Evolutionary conservation across 1,140 invertebrate genomes (phyloP).

Genomic region (Campoletis sonorensis): DNA sequence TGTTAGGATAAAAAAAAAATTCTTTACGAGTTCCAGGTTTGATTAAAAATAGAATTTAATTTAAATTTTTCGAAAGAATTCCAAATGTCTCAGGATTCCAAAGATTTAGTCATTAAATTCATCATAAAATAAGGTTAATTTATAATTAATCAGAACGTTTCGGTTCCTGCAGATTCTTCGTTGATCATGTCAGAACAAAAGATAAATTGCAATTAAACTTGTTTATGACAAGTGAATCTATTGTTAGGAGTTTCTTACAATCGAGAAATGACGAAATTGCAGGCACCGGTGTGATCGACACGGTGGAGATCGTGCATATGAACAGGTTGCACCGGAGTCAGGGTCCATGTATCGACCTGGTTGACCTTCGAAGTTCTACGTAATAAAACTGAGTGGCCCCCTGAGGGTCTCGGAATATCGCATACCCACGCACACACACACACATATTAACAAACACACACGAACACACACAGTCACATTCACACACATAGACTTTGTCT

Average conservation of each 20-base stretch:
- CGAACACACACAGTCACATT: neutral
- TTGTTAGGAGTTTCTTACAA: neutral
- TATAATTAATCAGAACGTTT: too few species aligned
- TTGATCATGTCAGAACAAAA: neutral
- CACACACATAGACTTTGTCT: neutral
- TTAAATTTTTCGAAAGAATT: too few species aligned
- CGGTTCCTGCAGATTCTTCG: neutral
- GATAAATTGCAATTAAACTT: neutral
- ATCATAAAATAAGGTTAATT: too few species aligned
- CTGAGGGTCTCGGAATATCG: slow-evolving; percentile 28
- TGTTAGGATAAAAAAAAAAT: too few species aligned
- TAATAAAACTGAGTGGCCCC: slow-evolving; percentile 5
- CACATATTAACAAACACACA: too few species aligned
- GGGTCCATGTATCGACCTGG: slow-evolving; percentile 35
- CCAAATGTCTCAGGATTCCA: too few species aligned
- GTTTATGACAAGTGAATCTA: neutral
- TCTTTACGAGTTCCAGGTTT: too few species aligned
- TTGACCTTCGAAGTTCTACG: slow-evolving; percentile 41
- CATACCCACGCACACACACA: neutral
- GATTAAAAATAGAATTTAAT: too few species aligned
- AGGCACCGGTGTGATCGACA: neutral
- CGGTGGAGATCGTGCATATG: slow-evolving; percentile 1
- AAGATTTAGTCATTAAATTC: too few species aligned
- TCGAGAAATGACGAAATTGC: neutral
- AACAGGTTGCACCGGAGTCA: slow-evolving; percentile 11